A percentile compares a stretch with the other conserved stretches of the same genome.
These are phyloP conservation scores for Aleiodes sp. DNA, from an alignment of 1,140 invertebrate species.

Conservation along the genomic window DNA sequence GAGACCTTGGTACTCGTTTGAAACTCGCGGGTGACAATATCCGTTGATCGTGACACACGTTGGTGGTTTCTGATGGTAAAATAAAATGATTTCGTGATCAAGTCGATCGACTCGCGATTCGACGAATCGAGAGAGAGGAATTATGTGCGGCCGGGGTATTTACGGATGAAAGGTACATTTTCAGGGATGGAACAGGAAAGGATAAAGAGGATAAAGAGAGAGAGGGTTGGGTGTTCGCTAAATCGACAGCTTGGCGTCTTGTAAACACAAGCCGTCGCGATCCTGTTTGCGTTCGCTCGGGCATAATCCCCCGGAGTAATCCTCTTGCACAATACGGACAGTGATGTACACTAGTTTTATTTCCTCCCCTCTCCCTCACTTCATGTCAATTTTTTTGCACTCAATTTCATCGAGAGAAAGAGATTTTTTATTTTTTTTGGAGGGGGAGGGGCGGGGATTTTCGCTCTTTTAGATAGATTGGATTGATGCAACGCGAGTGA, in stretches of 20 bases:
- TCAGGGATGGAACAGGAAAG: too few relatives aligned
- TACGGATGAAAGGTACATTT: too few relatives aligned
- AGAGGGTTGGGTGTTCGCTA: constrained; percentile 45
- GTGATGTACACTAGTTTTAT: constrained; percentile 38
- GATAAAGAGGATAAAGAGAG: neutral
- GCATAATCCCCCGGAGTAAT: constrained; percentile 66
- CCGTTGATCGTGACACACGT: neutral
- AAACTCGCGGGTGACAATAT: neutral
- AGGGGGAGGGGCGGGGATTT: too few relatives aligned
- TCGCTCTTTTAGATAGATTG: too few relatives aligned
- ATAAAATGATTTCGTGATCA: neutral
- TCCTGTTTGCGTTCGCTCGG: constrained; percentile 64
- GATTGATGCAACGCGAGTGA: too few relatives aligned
- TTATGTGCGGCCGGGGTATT: too few relatives aligned
- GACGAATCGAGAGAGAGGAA: too few relatives aligned
- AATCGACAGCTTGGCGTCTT: constrained; percentile 64
- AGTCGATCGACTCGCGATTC: too few relatives aligned
- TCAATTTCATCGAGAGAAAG: constrained; percentile 12
- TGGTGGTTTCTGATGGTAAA: neutral
- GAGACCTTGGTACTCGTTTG: neutral
- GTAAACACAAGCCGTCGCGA: constrained; percentile 63
- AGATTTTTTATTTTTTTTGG: neutral
- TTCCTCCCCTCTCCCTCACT: constrained; percentile 27
- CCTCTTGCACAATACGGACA: constrained; percentile 63
- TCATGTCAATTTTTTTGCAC: constrained; percentile 3